Base-by-base conservation (phyloP, 2,888 invertebrate species). In the Oscheius myriophilus region DNA sequence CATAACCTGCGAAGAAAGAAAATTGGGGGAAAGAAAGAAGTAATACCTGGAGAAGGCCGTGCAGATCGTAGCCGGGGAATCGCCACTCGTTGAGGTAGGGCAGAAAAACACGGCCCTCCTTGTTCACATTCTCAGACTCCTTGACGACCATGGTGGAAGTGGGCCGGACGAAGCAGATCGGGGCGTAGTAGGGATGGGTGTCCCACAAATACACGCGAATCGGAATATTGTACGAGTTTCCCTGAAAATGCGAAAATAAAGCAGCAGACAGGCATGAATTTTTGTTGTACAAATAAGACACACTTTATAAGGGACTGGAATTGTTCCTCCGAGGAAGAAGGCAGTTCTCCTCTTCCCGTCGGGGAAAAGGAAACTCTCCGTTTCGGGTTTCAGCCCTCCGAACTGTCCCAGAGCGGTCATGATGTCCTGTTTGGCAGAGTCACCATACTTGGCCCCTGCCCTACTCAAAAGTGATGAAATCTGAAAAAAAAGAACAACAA, bases 21-120 rank as follows among this genome's bases (percentile, higher is more conserved):
- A 51, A 51, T 23, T 1, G 2, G n/a, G 9, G 18, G 6, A 16
- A 21, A 57, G 16, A 58, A 14, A 41, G 33, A 43, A 49, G 25
- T 2, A 67, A 39, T 66, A 88, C 87, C 90, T 95, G 93, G 82
- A 98, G 92, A 25, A 98, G 90, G 53, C 93, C 92, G 65, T 92
- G 88, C 76, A 98, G 89, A 87, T 96, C 95, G 9, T 96, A 96
- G 12, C 91, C 90, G 80, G 91, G 91, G 58, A 77, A 82, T 16
- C 78, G 58, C 98, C 98, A 98, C 81, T 96, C 94, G 86, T 95
- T 94, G 71, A 99, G 89, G 89, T 95, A 98, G 1, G 97, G 97
- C 84, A 97, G 90, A 88, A 96, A 97, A 65, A 98, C 92, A 88
- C 94, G 94, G 43, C 98, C 98, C 88, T 92, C 77, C 43, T 70